These are phyloP conservation scores for Pocillopora grandis DNA, from an alignment of 92 coral and sea anemone genomes.

Conservation along the genomic window DNA sequence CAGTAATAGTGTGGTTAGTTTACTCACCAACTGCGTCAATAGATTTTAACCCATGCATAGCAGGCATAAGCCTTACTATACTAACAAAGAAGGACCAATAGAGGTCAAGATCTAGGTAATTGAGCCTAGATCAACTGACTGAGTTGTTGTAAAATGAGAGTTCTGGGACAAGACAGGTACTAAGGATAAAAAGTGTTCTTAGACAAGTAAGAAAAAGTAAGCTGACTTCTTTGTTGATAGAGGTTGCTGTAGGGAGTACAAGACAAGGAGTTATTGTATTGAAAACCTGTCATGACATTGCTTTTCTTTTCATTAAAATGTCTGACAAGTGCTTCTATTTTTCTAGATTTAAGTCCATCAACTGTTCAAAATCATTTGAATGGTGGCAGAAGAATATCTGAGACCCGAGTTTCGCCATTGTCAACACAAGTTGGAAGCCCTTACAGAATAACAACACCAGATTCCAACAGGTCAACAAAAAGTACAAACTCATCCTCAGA, in stretches of 20 bases:
- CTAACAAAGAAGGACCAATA: too few relatives aligned
- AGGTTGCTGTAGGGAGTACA: too few relatives aligned
- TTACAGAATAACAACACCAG: slow-evolving; percentile 24
- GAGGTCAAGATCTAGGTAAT: neutral
- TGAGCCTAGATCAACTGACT: slow-evolving; percentile 11
- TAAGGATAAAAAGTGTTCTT: too few relatives aligned
- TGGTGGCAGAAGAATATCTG: slow-evolving; percentile 4
- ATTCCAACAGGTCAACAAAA: slow-evolving; percentile 7
- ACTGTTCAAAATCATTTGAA: slow-evolving; percentile 18
- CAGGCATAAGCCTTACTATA: too few relatives aligned
- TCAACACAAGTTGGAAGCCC: slow-evolving; percentile 35
- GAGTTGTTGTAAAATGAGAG: neutral
- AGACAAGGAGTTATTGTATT: too few relatives aligned
- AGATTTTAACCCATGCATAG: neutral
- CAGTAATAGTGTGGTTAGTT: neutral
- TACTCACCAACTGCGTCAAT: neutral
- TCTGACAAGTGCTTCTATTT: neutral
- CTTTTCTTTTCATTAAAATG: neutral
- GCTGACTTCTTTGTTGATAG: too few relatives aligned
- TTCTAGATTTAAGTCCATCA: slow-evolving; percentile 23
- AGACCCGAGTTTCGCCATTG: slow-evolving; percentile 8
- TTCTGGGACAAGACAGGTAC: too few relatives aligned
- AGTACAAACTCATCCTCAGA: slow-evolving; percentile 26
- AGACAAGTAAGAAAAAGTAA: too few relatives aligned
- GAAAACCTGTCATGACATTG: too few relatives aligned